Conservation (phyloP, 1,140 invertebrate species). For the Drosophila lowei region DNA sequence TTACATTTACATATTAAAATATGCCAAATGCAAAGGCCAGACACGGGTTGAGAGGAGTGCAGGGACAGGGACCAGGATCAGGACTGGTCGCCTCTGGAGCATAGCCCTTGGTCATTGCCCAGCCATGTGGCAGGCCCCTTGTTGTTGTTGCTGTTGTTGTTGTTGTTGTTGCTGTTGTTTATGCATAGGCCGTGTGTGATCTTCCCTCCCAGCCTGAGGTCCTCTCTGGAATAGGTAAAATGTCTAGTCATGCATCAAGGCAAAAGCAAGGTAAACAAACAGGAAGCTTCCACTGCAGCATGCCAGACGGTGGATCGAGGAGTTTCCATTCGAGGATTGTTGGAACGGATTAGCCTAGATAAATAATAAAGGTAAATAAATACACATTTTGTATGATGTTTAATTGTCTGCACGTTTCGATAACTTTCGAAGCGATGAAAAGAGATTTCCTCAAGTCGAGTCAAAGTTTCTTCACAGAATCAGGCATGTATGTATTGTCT, state of each 20-base stretch:
- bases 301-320: slow-evolving; percentile 12
- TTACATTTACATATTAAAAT: slow-evolving; percentile 82
- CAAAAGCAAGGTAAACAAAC: slow-evolving; percentile 42
- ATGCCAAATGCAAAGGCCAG: slow-evolving; percentile 67
- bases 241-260: slow-evolving; percentile 66
- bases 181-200: slow-evolving; percentile 46
- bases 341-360: not conserved
- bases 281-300: slow-evolving; percentile 9
- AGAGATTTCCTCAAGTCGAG: too few relatives aligned
- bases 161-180: slow-evolving; percentile 58
- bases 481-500: too few relatives aligned
- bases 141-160: slow-evolving; percentile 53
- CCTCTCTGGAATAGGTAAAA: slow-evolving; percentile 42
- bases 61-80: too few relatives aligned
- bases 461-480: too few relatives aligned
- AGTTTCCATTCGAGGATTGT: slow-evolving; percentile 4
- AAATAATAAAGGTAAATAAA: not conserved
- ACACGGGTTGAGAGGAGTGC: slow-evolving; percentile 14
- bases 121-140: slow-evolving; percentile 60
- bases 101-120: slow-evolving; percentile 64
- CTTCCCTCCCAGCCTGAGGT: slow-evolving; percentile 18
- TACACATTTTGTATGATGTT: too few relatives aligned
- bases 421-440: too few relatives aligned
- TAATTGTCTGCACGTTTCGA: too few relatives aligned
- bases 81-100: too few relatives aligned